These are phyloP conservation scores for Syrista parreyssii DNA, from an alignment of 2,888 invertebrate genomes.

Conservation along the genomic window DNA sequence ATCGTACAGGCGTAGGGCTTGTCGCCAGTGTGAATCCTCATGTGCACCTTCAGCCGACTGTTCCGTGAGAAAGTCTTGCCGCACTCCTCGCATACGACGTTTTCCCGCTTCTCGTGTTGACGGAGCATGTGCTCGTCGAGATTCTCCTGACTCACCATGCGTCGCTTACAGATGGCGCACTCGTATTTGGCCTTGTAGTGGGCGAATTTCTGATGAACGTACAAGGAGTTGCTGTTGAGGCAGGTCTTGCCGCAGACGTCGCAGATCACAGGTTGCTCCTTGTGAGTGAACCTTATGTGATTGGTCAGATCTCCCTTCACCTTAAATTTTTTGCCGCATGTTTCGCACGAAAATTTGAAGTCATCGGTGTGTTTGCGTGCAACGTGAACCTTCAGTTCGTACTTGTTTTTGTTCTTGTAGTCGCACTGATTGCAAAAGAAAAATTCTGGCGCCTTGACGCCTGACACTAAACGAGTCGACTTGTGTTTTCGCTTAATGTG, in stretches of 20 bases:
- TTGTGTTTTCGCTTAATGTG: slow-evolving; percentile 59
- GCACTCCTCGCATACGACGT: slow-evolving; percentile 63
- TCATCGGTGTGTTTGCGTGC: slow-evolving; percentile 25
- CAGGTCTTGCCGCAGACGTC: slow-evolving; percentile 61
- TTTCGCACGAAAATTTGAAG: slow-evolving; percentile 20
- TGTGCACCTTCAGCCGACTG: slow-evolving; percentile 58
- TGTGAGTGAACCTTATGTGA: slow-evolving; percentile 20
- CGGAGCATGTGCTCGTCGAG: slow-evolving; percentile 62
- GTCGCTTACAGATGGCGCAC: slow-evolving; percentile 58
- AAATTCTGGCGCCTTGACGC: slow-evolving; percentile 27
- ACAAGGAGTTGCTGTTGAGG: slow-evolving; percentile 57
- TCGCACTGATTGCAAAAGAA: slow-evolving; percentile 49
- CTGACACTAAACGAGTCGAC: slow-evolving; percentile 16
- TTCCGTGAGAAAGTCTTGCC: slow-evolving; percentile 60
- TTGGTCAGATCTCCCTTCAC: slow-evolving; percentile 17
- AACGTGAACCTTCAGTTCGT: slow-evolving; percentile 53
- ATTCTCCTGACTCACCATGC: slow-evolving; percentile 66
- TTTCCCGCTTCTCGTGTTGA: slow-evolving; percentile 60
- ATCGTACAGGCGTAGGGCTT: slow-evolving; percentile 57
- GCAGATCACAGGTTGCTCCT: slow-evolving; percentile 25
- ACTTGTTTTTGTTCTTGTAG: slow-evolving; percentile 52
- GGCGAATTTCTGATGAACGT: slow-evolving; percentile 61
- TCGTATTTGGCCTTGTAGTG: slow-evolving; percentile 63
- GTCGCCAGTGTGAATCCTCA: slow-evolving; percentile 61
- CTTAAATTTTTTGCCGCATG: slow-evolving; percentile 19